Evolutionary conservation across 1,140 invertebrate species (phyloP).

Genomic region (Sycophila sp.): DNA sequence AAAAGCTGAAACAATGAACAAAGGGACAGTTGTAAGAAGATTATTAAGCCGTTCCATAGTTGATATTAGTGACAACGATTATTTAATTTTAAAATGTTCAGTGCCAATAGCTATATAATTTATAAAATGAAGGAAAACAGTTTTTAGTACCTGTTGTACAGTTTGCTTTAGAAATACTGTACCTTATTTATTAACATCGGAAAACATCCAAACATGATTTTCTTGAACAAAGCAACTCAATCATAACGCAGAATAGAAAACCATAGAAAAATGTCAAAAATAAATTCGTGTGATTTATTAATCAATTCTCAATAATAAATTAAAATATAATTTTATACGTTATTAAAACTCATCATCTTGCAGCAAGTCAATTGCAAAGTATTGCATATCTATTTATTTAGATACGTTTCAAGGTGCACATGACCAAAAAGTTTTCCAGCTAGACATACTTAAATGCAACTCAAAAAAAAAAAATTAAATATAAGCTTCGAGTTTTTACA

Average conservation of each 20-base stretch:
- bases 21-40: no score
- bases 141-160: conserved; percentile 1
- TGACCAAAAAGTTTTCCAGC: conserved; percentile 21
- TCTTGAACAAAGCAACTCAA: no score
- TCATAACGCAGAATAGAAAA: no score
- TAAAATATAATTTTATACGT: no score
- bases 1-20: no score
- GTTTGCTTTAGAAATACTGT: conserved; percentile 23
- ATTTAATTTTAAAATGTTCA: not conserved
- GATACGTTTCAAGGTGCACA: conserved; percentile 1
- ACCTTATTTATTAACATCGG: not conserved
- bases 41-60: no score
- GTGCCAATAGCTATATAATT: conserved; percentile 7
- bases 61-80: not conserved
- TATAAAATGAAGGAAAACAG: not conserved
- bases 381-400: not conserved
- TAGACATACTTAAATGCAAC: not conserved
- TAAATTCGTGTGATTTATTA: no score
- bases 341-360: no score
- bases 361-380: no score
- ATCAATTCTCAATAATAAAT: no score
- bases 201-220: not conserved
- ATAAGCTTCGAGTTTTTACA: conserved; percentile 6
- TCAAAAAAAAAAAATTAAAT: conserved; percentile 12
- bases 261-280: no score